Percentiles rank a stretch among this genome's conserved stretches.
These are phyloP conservation scores for Pitangus sulphuratus DNA, from an alignment of 2,797 vertebrate genomes.

Conservation along the genomic window DNA sequence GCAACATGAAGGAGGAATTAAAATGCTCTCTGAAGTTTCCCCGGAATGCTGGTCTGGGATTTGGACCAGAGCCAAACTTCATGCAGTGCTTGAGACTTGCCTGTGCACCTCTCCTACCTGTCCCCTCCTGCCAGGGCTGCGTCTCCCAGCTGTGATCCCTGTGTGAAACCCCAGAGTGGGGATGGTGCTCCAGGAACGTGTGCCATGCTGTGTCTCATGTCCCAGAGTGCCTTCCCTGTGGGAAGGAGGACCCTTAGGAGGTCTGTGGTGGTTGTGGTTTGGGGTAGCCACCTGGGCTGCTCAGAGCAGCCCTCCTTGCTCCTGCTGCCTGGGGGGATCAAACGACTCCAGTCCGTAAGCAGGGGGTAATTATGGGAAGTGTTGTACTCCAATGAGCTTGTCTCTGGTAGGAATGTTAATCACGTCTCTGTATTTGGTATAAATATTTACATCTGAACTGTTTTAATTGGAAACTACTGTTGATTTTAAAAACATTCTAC, in stretches of 20 bases:
- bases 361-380: background rate
- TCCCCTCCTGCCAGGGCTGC: background rate
- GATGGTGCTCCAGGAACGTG: rapidly evolving
- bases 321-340: background rate
- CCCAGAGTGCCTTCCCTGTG: background rate
- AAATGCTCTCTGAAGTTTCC: background rate
- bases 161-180: background rate
- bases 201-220: rapidly evolving
- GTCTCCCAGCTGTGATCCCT: background rate
- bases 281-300: background rate
- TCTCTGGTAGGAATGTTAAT: slow-evolving; percentile 44
- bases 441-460: slow-evolving; percentile 55
- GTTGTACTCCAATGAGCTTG: background rate
- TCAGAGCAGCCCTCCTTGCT: background rate
- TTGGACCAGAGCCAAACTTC: background rate
- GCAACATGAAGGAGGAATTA: background rate
- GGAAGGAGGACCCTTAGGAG: background rate
- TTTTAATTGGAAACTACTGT: slow-evolving; percentile 57
- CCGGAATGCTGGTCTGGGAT: background rate
- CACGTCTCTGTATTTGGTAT: slow-evolving; percentile 17
- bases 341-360: rapidly evolving
- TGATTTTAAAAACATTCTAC: slow-evolving; percentile 62
- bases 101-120: background rate
- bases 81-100: background rate
- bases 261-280: background rate